Conservation (phyloP, 1,140 invertebrate genomes). For the Hypsibius dujardini region DNA sequence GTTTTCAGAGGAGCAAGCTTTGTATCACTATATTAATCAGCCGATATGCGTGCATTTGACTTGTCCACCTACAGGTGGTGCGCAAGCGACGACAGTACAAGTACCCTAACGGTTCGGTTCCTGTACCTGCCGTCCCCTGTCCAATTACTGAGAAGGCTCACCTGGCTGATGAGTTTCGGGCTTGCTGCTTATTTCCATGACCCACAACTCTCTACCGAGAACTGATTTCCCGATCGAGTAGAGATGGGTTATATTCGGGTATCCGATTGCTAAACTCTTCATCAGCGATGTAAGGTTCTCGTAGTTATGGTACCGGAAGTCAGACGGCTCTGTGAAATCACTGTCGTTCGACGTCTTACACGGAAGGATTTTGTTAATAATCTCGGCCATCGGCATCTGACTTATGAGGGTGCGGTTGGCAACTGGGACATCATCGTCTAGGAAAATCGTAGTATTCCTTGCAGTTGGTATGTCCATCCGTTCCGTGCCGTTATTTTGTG, state of each 20-base stretch:
- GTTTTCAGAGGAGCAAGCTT: not conserved
- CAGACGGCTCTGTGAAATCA: conserved; percentile 30
- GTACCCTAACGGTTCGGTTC: too few relatives aligned
- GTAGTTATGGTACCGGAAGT: conserved; percentile 74
- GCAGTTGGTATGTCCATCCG: too few relatives aligned
- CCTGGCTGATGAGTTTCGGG: conserved; percentile 22
- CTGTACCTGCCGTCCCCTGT: not conserved
- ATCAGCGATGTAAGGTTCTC: conserved; percentile 65
- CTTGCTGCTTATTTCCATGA: conserved; percentile 57
- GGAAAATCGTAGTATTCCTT: too few relatives aligned
- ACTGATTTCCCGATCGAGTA: conserved; percentile 74
- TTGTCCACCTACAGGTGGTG: too few relatives aligned
- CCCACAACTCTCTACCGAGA: conserved; percentile 52
- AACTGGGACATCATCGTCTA: too few relatives aligned
- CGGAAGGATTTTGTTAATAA: conserved; percentile 1
- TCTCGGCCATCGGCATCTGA: not conserved
- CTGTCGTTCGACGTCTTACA: not conserved
- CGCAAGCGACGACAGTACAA: not conserved
- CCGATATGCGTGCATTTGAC: too few relatives aligned
- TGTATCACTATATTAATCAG: too few relatives aligned
- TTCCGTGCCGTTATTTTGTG: too few relatives aligned
- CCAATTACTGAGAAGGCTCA: not conserved
- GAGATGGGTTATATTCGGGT: conserved; percentile 63
- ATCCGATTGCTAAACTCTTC: conserved; percentile 52
- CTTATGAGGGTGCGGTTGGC: too few relatives aligned